Evolutionary conservation across 2,797 vertebrate species (phyloP).

Genomic region (Myiothlypis chrysogaster): DNA sequence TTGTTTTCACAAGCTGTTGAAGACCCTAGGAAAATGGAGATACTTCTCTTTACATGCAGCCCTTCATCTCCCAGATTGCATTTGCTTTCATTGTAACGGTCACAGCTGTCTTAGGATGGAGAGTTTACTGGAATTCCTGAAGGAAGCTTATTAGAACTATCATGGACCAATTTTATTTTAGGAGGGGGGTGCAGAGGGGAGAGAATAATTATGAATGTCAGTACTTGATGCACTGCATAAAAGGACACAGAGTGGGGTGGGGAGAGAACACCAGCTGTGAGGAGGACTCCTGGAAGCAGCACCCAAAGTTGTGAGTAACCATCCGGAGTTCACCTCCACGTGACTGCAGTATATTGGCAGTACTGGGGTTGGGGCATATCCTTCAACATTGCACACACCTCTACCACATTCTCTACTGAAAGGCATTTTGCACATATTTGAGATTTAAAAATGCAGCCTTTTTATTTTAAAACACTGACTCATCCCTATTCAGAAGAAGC

Average conservation of each 20-base stretch:
- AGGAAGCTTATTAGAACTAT: neutral
- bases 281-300: conserved; percentile 11
- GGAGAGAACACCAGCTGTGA: conserved; percentile 33
- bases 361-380: neutral
- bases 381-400: neutral
- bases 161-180: conserved; percentile 35
- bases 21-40: neutral
- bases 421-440: conserved; percentile 65
- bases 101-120: neutral
- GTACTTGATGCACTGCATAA: conserved; percentile 67
- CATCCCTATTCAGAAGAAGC: neutral
- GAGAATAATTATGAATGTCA: conserved; percentile 64
- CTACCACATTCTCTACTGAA: conserved; percentile 25
- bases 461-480: conserved; percentile 19
- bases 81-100: neutral
- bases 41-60: neutral
- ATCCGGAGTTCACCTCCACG: neutral
- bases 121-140: conserved; percentile 31
- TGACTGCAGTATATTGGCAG: neutral
- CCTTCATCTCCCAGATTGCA: neutral
- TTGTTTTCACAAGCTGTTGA: conserved; percentile 19
- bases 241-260: conserved; percentile 20
- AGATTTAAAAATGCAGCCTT: conserved; percentile 15
- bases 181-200: neutral
- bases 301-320: neutral